Evolutionary conservation across 2,888 invertebrate species (phyloP), one percentile per base, ranked within the genome.

Genomic region (Limnephilus marmoratus): DNA sequence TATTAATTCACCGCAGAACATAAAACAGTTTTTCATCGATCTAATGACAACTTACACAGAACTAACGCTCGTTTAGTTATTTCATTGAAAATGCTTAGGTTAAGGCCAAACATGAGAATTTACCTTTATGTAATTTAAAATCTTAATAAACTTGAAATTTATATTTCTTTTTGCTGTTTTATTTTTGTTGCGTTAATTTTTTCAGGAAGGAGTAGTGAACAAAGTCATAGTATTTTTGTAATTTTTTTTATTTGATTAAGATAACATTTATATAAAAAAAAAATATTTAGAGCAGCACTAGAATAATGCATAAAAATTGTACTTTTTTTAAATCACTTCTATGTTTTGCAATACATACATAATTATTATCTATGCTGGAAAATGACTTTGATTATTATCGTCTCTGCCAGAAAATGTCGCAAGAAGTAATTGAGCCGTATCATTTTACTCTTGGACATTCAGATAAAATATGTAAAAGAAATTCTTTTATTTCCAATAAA

Each of bases 131-230:
- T 45, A 53, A 49, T 86, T 94, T 93, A 93, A 93, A 94, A 93
- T 94, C 94, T 94, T 94, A 94, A 93, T 94, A 93, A 93, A 94
- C 94, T 93, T 94, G 94, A 94, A 86, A 49, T 41, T 83, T 31
- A 83, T 37, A 37, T 83, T 34, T 24, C 83, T 83, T 83, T 83
- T 83, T 37, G 37, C 18, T 37, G 34, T 83, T 83, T 83, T n/a
- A 83, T 83, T 83, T 83, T 24, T 83, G 37, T 37, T 83, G 37
- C 37, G 24, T 15, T 24, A 18, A 9, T 37, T 18, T 68, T 68
- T 68, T n/a, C 24, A 68, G 68, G 68, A 68, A n/a, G 24, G 24
- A 9, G 24, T 68, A 9, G 24, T 68, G n/a, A 68, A 68, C 9
- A 68, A 68, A 68, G 68, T 68, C 2, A n/a, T n/a, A 68, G 18